Conservation (phyloP, 2,888 invertebrate species). For the Eremobia ochroleuca region DNA sequence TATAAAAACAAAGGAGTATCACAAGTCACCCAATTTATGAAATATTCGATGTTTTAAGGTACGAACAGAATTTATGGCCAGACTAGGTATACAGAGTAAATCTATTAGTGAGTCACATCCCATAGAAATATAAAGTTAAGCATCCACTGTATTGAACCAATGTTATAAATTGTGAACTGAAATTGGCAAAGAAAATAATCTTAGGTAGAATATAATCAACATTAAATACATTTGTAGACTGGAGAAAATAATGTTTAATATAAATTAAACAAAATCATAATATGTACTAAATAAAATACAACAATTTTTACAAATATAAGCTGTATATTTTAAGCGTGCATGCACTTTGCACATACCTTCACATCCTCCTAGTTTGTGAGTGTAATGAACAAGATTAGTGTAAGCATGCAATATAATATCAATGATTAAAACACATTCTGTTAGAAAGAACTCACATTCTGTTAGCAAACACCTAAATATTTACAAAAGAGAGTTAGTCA, state of each 20-base stretch:
- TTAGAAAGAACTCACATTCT: constrained; percentile 53
- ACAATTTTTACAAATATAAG: constrained; percentile 44
- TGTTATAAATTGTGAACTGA: not conserved
- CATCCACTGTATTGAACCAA: constrained; percentile 31
- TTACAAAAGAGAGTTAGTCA: constrained; percentile 68
- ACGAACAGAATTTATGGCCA: too few relatives aligned
- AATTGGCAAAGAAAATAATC: constrained; percentile 27
- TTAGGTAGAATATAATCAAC: constrained; percentile 25
- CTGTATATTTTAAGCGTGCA: constrained; percentile 52
- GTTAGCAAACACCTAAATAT: constrained; percentile 63
- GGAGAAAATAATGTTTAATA: constrained; percentile 52
- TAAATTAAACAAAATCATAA: constrained; percentile 16
- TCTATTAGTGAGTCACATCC: constrained; percentile 55
- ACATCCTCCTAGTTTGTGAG: constrained; percentile 63
- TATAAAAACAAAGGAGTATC: too few relatives aligned
- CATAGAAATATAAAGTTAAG: constrained; percentile 43
- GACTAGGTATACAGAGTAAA: constrained; percentile 11
- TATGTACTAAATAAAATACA: constrained; percentile 27
- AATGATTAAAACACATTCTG: constrained; percentile 59
- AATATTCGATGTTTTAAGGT: too few relatives aligned
- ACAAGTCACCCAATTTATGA: too few relatives aligned
- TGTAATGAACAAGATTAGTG: constrained; percentile 70
- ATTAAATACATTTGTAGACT: constrained; percentile 35
- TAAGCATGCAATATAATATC: constrained; percentile 69
- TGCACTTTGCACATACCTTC: constrained; percentile 66